Evolutionary conservation across 2,888 invertebrate species (phyloP).

Genomic region (Cantharis nigra): DNA sequence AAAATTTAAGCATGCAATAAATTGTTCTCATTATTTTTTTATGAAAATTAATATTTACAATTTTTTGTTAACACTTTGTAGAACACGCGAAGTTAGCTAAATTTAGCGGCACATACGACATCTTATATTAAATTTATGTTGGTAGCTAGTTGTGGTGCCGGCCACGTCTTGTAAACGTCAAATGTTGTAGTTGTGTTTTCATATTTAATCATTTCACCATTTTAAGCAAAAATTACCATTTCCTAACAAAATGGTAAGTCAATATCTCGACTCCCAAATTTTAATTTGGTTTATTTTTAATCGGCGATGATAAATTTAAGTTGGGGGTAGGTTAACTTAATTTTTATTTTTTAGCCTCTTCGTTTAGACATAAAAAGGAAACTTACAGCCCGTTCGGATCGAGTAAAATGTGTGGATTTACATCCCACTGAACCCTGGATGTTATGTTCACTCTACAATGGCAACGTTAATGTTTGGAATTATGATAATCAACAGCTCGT

Average conservation of each 20-base stretch:
- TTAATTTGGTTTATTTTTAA: background rate
- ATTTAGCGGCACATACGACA: background rate
- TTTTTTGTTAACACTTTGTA: background rate
- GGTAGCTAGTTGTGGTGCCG: background rate
- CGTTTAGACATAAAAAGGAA: constrained; percentile 98
- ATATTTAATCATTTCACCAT: constrained; percentile 30
- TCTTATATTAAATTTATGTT: background rate
- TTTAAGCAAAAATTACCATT: background rate
- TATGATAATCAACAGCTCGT: constrained; percentile 92
- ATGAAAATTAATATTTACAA: too few species aligned
- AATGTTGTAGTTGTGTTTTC: constrained; percentile 21
- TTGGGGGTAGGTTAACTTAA: background rate
- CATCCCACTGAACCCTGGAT: constrained; percentile 99
- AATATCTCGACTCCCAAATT: background rate
- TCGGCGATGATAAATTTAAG: background rate
- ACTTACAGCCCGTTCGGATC: constrained; percentile 95
- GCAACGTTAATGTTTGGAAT: constrained; percentile 99
- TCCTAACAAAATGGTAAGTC: constrained; percentile 35
- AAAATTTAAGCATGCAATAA: too few species aligned
- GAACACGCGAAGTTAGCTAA: background rate
- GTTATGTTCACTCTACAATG: constrained; percentile 96
- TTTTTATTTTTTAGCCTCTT: constrained; percentile 71
- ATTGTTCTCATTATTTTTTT: too few species aligned
- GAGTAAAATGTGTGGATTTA: constrained; percentile 97
- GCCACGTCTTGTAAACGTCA: constrained; percentile 4